Base-by-base conservation (phyloP, 1,140 invertebrate genomes). In the Proctacanthus coquilletti region DNA sequence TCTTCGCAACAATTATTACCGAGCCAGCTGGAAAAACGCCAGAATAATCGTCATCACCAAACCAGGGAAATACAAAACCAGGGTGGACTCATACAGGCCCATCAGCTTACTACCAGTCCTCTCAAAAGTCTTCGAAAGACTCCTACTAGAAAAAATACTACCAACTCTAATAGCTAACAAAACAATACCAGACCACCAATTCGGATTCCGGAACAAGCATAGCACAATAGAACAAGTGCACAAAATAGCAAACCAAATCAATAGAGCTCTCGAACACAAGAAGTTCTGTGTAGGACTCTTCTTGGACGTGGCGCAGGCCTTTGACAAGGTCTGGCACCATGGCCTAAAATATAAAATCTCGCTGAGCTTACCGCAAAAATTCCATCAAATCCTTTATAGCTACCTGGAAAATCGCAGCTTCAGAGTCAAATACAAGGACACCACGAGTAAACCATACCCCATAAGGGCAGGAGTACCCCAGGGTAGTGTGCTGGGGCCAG, bases 41-140 rank as follows among this genome's bases (percentile, higher is more conserved):
- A 32, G 50, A 36, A 48, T 60, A 5, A 50, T 53, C n/a, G 46
- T 56, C 41, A 45, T 61, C 17, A 30, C 20, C 4, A 53, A 60
- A 45, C 48, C 48, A 3, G 50, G 44, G 6, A 57, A 60, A 51
- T 40, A 43, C n/a, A 18, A 39, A 31, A 31, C 55, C 10, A 18
- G 46, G 8, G 38, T 40, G 10, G 38, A 40, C 18, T 53, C 48
- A 2, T 54, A 61, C 34, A 46, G 52, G 23, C 50, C 53, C 2
- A 61, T 62, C 2, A 52, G 42, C 19, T 41, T 61, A 2, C 23
- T 61, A 6, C 45, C 52, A 6, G 41, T 48, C 4, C 14, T 53
- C 2, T 51, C 45, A 5, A 57, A 62, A 45, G 6, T 53, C 5
- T 49, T 55, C 32, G 51, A 60, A 37, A 52, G 45, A 36, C 25